Percentiles rank a stretch among this genome's conserved stretches.
phyloP scores from a whole-genome alignment of 2,797 vertebrate genomes.

The Xenentodon cancila region DNA sequence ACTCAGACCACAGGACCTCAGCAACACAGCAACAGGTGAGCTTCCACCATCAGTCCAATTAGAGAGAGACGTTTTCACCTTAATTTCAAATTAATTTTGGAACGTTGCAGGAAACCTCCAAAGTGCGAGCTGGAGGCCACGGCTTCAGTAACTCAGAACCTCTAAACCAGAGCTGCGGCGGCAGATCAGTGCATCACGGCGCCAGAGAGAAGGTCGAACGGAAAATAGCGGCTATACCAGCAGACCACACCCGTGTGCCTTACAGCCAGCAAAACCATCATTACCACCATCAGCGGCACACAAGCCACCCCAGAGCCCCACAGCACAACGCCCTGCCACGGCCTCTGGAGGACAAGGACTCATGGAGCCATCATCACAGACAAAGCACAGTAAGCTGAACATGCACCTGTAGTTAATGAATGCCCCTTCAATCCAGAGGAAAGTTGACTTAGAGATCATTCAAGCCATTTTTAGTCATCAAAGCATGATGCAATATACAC shows the following conservation, averaged over 20 bases:
- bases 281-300: conserved; percentile 76
- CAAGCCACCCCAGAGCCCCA: conserved; percentile 65
- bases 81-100: neutral
- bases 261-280: conserved; percentile 88
- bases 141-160: conserved; percentile 63
- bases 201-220: conserved; percentile 73
- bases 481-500: too few relatives aligned
- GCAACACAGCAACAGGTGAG: conserved; percentile 85
- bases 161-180: conserved; percentile 50
- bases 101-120: conserved; percentile 75
- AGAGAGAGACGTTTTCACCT: too few relatives aligned
- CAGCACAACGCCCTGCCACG: conserved; percentile 72
- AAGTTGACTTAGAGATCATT: too few relatives aligned
- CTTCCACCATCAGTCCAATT: too few relatives aligned
- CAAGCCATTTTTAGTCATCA: too few relatives aligned
- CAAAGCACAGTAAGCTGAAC: conserved; percentile 79
- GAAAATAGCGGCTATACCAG: conserved; percentile 87
- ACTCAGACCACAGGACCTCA: conserved; percentile 82
- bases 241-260: conserved; percentile 94
- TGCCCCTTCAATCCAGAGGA: too few relatives aligned
- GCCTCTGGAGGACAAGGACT: conserved; percentile 71
- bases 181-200: conserved; percentile 64
- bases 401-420: neutral
- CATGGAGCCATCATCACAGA: conserved; percentile 74
- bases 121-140: conserved; percentile 69